Evolutionary conservation across 2,797 vertebrate species (phyloP).

Genomic region (Gallinago nigripennis): DNA sequence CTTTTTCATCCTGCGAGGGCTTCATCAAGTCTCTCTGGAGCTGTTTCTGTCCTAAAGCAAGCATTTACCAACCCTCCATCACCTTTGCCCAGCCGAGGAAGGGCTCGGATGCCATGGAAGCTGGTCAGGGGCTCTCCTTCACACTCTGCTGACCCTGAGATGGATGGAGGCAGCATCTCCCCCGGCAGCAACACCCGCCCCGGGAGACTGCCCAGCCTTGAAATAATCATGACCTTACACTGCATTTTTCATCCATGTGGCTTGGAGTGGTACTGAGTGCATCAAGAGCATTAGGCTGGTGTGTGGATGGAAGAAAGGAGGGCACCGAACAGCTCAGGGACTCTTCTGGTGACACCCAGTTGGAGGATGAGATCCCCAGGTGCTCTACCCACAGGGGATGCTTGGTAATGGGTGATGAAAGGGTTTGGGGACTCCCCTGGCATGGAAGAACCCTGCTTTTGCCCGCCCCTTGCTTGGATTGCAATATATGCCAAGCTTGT

Average conservation of each 20-base stretch:
- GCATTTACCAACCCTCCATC: background rate
- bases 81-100: background rate
- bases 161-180: background rate
- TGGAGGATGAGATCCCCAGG: background rate
- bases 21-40: background rate
- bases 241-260: fast-evolving
- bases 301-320: background rate
- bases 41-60: background rate
- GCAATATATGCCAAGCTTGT: background rate
- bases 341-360: background rate
- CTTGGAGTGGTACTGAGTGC: background rate
- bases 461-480: fast-evolving
- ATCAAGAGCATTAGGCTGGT: background rate
- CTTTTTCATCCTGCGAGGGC: background rate
- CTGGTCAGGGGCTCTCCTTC: fast-evolving
- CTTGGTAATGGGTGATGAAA: background rate
- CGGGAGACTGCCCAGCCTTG: fast-evolving
- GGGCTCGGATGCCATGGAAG: fast-evolving
- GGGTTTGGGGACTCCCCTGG: background rate
- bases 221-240: background rate
- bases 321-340: background rate
- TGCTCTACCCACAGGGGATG: background rate
- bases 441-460: background rate
- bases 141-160: background rate
- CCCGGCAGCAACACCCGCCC: fast-evolving